phyloP scores from a whole-genome alignment of 2,113 vertebrate genomes.

The Ptyas mucosa region DNA sequence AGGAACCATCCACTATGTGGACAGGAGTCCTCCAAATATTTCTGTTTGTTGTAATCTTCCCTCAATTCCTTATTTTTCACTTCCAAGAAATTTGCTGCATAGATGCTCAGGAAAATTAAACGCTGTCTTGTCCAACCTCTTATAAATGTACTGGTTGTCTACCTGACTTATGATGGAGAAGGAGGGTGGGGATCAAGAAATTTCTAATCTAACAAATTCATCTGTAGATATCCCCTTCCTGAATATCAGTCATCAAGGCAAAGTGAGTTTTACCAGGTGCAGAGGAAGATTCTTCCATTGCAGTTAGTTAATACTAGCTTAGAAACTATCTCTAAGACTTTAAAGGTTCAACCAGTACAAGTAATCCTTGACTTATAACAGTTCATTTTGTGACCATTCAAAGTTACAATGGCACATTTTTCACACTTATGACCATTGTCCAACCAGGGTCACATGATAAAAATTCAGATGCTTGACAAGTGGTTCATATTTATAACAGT shows the following conservation, averaged over 20 bases:
- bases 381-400: neutral
- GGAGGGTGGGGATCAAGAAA: neutral
- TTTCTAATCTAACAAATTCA: neutral
- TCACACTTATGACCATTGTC: neutral
- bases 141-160: neutral
- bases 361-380: too few relatives aligned
- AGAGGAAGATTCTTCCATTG: neutral
- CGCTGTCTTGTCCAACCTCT: neutral
- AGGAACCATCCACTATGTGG: neutral
- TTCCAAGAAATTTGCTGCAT: neutral
- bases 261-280: neutral
- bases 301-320: neutral
- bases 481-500: neutral
- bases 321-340: neutral
- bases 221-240: neutral
- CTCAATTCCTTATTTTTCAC: neutral
- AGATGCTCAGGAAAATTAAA: neutral
- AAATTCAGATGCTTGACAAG: neutral
- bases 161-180: neutral
- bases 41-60: neutral
- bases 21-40: neutral
- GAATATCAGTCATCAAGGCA: neutral
- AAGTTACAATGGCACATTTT: neutral
- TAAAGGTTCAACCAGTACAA: neutral
- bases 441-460: neutral